Conservation (phyloP, 2,797 vertebrate species). For the Bradypodion pumilum region DNA sequence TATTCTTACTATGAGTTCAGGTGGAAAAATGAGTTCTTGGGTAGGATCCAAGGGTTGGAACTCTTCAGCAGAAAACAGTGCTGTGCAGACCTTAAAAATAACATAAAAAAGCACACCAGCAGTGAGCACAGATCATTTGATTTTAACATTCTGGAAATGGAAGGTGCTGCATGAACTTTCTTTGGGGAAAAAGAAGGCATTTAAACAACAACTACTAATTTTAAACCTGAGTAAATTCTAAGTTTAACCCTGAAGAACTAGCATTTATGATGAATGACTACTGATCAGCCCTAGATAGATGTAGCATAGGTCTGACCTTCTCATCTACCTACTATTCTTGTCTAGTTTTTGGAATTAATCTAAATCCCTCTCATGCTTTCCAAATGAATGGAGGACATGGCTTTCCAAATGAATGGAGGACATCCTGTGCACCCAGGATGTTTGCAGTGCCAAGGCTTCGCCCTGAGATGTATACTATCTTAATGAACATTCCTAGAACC, state of each 20-base stretch:
- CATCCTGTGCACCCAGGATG: no score
- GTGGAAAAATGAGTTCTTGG: constrained; percentile 93
- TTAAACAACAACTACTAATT: neutral
- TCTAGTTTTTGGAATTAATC: neutral
- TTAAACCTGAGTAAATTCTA: neutral
- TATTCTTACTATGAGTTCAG: constrained; percentile 86
- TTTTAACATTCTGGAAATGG: neutral
- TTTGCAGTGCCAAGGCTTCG: neutral
- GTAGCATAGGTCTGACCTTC: no score
- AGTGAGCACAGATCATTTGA: neutral
- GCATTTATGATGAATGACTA: neutral
- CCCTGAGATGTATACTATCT: neutral
- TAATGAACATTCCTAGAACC: neutral
- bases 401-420: neutral
- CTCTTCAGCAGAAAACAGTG: constrained; percentile 77
- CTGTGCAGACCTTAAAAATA: constrained; percentile 65
- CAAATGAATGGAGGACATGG: neutral
- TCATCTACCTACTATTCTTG: neutral
- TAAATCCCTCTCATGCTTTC: neutral
- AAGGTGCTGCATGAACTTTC: neutral
- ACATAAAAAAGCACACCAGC: neutral
- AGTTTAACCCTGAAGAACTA: constrained; percentile 26
- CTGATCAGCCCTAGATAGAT: neutral
- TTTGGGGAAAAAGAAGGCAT: neutral
- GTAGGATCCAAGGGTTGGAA: constrained; percentile 87